These are phyloP conservation scores for Hypothenemus hampei DNA, from an alignment of 1,140 invertebrate species.

Conservation along the genomic window DNA sequence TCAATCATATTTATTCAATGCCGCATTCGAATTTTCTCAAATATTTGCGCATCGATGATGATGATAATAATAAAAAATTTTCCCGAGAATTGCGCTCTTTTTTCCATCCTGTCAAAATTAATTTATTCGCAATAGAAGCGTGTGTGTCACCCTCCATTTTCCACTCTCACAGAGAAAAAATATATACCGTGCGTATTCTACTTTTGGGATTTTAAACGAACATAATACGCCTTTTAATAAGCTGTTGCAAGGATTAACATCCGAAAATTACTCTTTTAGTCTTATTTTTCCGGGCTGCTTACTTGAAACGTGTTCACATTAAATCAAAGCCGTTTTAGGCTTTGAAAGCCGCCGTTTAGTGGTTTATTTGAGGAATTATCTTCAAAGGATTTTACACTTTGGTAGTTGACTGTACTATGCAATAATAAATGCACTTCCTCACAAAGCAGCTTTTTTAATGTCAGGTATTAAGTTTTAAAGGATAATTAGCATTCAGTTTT, in stretches of 20 bases:
- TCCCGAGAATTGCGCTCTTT: neutral
- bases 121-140: neutral
- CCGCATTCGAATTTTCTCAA: neutral
- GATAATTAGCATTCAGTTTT: constrained; percentile 15
- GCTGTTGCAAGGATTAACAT: neutral
- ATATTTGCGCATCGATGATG: neutral
- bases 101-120: neutral
- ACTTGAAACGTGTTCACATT: constrained; percentile 8
- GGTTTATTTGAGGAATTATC: constrained; percentile 16
- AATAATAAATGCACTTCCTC: constrained; percentile 16
- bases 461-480: constrained; percentile 13
- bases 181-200: too few species aligned
- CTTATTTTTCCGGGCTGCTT: constrained; percentile 4
- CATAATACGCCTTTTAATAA: too few species aligned
- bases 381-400: constrained; percentile 19
- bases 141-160: neutral
- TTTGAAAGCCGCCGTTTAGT: constrained; percentile 12
- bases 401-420: constrained; percentile 10
- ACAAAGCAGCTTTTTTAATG: constrained; percentile 15
- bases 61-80: too few species aligned
- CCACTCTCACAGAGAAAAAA: neutral
- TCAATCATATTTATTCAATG: constrained; percentile 1
- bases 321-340: constrained; percentile 11
- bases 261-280: constrained; percentile 5
- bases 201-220: too few species aligned